Evolutionary conservation across 2,113 vertebrate genomes (phyloP), one percentile per base, ranked within the genome.

Genomic region (Crotalus tigris): DNA sequence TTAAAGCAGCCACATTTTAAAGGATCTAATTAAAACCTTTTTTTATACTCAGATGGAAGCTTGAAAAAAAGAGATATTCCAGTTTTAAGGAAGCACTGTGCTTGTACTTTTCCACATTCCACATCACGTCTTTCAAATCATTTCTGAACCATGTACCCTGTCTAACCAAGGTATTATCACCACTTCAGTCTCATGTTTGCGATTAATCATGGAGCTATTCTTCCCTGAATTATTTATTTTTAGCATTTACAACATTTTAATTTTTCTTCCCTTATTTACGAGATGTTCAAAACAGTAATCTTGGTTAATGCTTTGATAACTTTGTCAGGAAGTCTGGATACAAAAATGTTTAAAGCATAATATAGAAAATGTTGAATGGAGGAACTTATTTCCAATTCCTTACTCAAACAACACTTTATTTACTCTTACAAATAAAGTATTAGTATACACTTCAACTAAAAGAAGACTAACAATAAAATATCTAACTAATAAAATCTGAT

Each of bases 161-260:
- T 5, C 69, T 55, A 94, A 89, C 75, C 94, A 90, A 96, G 86
- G 75, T 93, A 75, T 85, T 93, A 87, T 95, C 95, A 69, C 54
- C 87, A 94, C 85, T n/a, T 88, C 58, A n/a, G 33, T 33, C 59
- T 91, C 91, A 57, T 0, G 53, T 91, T 23, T n/a, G 23, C 57
- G 89, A 92, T 46, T 51, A 58, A 54, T 64, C 44, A 87, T 57
- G 3, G 0, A 81, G 58, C 91, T 92, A 87, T 64, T 1, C 19
- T 51, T 91, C 5, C 13, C 64, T 5, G n/a, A 33, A 69, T 69
- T 13, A 69, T 12, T 13, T 92, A 94, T 44, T 49, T 89, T 93
- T 93, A 94, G 93, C 58, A 85, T 39, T 89, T 94, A 33, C 2
- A 90, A 29, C 1, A 81, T 86, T 29, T 90, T 7, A 93, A 93